Evolutionary conservation across 2,888 invertebrate genomes (phyloP).

Genomic region (Apeira syringaria): DNA sequence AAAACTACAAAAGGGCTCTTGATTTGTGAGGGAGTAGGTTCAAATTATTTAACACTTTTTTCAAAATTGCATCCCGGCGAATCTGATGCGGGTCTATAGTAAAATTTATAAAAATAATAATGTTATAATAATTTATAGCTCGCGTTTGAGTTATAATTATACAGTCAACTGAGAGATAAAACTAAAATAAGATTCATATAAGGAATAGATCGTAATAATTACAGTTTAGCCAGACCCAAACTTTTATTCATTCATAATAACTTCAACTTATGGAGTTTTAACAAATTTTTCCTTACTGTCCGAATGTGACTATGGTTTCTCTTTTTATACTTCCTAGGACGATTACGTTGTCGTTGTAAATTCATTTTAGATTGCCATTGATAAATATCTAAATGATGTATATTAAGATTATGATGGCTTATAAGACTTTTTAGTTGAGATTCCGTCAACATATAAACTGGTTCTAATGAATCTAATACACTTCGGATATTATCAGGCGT

Average conservation of each 20-base stretch:
- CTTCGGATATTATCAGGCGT: conserved; percentile 18
- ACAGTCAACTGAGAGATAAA: no score
- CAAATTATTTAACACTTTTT: no score
- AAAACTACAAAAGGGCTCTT: no score
- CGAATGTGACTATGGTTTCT: conserved; percentile 41
- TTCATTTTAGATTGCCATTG: conserved; percentile 39
- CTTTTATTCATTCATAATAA: conserved; percentile 25
- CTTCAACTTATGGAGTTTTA: conserved; percentile 50
- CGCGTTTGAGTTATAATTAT: no score
- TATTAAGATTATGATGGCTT: conserved; percentile 64
- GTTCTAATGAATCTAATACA: conserved; percentile 47
- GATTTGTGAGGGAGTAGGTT: no score
- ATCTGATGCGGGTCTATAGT: no score
- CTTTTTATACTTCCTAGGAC: conserved; percentile 50
- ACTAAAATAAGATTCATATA: no score
- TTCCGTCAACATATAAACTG: conserved; percentile 68
- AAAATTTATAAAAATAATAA: no score
- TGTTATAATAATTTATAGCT: no score
- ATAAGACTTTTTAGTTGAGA: conserved; percentile 62
- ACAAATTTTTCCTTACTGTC: conserved; percentile 51
- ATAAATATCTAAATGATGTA: conserved; percentile 65
- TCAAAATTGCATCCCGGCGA: no score
- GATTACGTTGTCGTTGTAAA: conserved; percentile 30
- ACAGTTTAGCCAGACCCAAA: no score
- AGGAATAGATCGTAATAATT: no score